Base-by-base conservation (phyloP, 2,888 invertebrate genomes). In the Hyppa rectilinea region DNA sequence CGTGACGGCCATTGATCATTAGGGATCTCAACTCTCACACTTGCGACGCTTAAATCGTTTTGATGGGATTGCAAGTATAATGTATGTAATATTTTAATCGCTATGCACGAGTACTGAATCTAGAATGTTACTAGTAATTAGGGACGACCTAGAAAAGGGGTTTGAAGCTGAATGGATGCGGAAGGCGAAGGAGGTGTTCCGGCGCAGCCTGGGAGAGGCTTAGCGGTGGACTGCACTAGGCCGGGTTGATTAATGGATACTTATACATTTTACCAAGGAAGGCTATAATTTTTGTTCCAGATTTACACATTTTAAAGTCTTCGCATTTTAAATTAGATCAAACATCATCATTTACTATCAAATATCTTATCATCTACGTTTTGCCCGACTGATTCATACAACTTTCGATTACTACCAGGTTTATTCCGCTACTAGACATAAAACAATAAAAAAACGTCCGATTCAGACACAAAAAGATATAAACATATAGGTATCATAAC, bases 1-100 rank as follows among this genome's bases (percentile, higher is more conserved):
- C 78, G 78, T 79, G 84, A 80, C 75, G 68, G 53, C 45, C 50
- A 80, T 81, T 67, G 79, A 67, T 76, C 59, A 50, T 45, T 47
- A 75, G 49, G 58, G 9, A 52, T 31, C 59, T 31, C 5, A 31
- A 55, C 60, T 40, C 52, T 52, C 20, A 45, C 59, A 72, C 40
- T 52, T 40, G 49, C n/a, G 23, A 12, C 29, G 36, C 58, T 53
- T 73, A n/a, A 60, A 50, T 53, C 6, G 31, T 73, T 61, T 38
- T 45, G 56, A 50, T 40, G 23, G 53, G 23, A 47, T 34, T 43
- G 38, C 23, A 20, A 29, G 38, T n/a, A 73, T 4, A 45, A 47
- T 31, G 47, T 61, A 7, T 58, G 47, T 61, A 7, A 45, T 55
- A 58, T 26, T 58, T 58, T 14, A 29, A n/a, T 36, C 5, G 9